phyloP scores from a whole-genome alignment of 2,797 vertebrate species.

The Labeo calbasu region DNA sequence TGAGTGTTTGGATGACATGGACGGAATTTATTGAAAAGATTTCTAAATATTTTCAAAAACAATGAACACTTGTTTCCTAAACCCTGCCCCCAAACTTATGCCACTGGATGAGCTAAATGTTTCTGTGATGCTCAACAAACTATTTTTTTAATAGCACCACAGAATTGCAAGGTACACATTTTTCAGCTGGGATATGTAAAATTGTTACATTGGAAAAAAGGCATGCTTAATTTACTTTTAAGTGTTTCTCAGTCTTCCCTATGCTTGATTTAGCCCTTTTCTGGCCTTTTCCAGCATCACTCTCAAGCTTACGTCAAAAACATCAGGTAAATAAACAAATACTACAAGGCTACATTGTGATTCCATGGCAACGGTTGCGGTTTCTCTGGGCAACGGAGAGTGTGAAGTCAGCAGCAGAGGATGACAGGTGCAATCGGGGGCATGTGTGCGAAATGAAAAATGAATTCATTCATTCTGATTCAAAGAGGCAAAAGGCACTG shows the following conservation, averaged over 20 bases:
- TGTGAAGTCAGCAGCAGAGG: constrained; percentile 51
- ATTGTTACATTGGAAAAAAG: neutral
- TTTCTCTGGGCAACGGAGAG: constrained; percentile 53
- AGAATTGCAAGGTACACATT: neutral
- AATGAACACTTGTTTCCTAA: neutral
- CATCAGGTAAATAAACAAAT: constrained; percentile 57
- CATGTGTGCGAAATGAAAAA: constrained; percentile 42
- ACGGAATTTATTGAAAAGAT: neutral
- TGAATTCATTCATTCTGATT: constrained; percentile 36
- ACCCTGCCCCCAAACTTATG: neutral
- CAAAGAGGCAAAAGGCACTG: constrained; percentile 1
- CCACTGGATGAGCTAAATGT: neutral
- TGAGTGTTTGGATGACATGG: neutral
- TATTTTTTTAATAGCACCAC: neutral
- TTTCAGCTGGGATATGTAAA: neutral
- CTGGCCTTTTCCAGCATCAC: constrained; percentile 32
- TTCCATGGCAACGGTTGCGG: constrained; percentile 56
- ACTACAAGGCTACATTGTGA: constrained; percentile 27
- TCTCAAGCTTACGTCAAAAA: constrained; percentile 47
- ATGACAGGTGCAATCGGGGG: constrained; percentile 52
- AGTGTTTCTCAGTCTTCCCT: neutral
- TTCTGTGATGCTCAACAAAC: neutral
- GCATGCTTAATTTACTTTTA: neutral
- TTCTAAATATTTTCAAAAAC: neutral
- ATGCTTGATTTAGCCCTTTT: constrained; percentile 16